Evolutionary conservation across 2,888 invertebrate genomes (phyloP).

Genomic region (Ligdia adustata): DNA sequence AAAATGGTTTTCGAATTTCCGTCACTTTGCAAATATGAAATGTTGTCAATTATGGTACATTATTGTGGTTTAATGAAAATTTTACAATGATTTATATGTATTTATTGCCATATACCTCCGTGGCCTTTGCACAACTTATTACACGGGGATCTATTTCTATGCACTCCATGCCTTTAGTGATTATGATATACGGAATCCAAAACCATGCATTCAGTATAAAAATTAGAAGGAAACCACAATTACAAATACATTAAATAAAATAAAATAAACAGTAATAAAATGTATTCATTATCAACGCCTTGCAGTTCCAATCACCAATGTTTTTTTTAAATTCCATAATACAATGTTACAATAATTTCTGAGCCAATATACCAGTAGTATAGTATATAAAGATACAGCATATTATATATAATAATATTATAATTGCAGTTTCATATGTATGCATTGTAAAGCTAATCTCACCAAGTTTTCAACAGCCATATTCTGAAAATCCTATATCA

Average conservation of each 20-base stretch:
- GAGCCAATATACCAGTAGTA: constrained; percentile 9
- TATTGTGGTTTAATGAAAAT: too few relatives aligned
- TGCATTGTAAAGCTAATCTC: constrained; percentile 5
- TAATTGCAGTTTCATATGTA: neutral
- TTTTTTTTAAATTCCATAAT: neutral
- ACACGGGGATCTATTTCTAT: neutral
- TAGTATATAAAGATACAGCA: constrained; percentile 2
- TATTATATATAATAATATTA: neutral
- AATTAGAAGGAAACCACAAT: constrained; percentile 3
- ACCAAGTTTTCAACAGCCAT: constrained; percentile 6
- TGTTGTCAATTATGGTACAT: too few relatives aligned
- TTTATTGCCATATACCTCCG: constrained; percentile 17
- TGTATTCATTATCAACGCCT: constrained; percentile 40
- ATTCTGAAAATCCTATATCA: neutral
- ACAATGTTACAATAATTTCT: constrained; percentile 3
- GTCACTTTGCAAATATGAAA: too few relatives aligned
- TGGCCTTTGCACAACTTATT: constrained; percentile 18
- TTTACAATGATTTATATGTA: too few relatives aligned
- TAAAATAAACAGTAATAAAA: constrained; percentile 23
- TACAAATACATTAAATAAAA: constrained; percentile 7
- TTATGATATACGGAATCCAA: constrained; percentile 3
- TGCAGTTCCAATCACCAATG: constrained; percentile 8
- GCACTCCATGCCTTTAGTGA: constrained; percentile 22
- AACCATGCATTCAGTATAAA: constrained; percentile 13
- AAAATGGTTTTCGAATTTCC: too few relatives aligned